phyloP scores from a whole-genome alignment of 2,113 vertebrate species.

The Lanius collurio region DNA sequence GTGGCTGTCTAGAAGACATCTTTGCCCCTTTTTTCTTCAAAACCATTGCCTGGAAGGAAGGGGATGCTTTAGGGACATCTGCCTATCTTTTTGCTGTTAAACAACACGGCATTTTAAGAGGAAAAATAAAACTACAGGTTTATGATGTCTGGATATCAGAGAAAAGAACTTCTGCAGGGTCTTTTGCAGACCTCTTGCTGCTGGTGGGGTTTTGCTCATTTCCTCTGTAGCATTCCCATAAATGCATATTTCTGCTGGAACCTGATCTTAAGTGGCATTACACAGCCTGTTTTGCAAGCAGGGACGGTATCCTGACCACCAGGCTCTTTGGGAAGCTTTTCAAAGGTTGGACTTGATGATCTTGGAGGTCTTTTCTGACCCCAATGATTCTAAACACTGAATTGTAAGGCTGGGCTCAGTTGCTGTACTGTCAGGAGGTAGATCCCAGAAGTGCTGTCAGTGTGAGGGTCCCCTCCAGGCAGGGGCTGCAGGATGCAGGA shows the following conservation, averaged over 20 bases:
- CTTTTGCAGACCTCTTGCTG: background rate
- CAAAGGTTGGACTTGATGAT: background rate
- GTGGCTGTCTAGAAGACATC: background rate
- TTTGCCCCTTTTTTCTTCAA: background rate
- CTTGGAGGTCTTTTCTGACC: background rate
- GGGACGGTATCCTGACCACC: background rate
- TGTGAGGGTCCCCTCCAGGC: background rate
- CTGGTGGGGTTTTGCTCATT: background rate
- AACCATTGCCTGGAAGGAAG: background rate
- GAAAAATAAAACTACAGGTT: background rate
- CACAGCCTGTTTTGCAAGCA: background rate
- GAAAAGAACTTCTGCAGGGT: background rate
- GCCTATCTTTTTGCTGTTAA: background rate
- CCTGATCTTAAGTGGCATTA: background rate
- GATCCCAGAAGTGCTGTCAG: accelerated
- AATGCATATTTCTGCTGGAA: background rate
- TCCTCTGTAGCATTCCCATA: background rate
- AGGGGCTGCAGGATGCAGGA: background rate
- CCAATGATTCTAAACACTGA: background rate
- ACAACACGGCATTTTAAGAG: background rate
- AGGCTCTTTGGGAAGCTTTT: background rate
- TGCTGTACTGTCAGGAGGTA: background rate
- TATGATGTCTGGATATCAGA: background rate
- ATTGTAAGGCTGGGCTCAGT: background rate
- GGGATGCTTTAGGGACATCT: background rate